Evolutionary conservation across 2,888 invertebrate genomes (phyloP).

Genomic region (Harpagoxenus sublaevis): DNA sequence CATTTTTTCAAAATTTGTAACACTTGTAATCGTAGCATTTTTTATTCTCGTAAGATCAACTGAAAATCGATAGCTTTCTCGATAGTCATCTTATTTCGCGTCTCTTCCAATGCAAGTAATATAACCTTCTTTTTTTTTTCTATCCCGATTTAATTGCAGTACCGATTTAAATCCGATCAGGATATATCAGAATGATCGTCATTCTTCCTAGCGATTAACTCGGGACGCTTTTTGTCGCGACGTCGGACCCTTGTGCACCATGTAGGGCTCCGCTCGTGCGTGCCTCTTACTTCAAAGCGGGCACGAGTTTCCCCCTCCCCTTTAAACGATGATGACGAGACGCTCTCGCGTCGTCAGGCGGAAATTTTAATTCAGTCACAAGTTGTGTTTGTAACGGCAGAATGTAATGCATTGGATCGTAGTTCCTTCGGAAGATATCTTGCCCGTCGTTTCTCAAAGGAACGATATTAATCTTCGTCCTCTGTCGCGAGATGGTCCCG

Average conservation of each 20-base stretch:
- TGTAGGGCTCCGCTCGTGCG: not conserved
- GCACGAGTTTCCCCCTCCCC: slow-evolving; percentile 10
- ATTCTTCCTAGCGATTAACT: slow-evolving; percentile 20
- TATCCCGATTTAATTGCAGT: slow-evolving; percentile 62
- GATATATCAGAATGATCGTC: slow-evolving; percentile 53
- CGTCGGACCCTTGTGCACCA: not conserved
- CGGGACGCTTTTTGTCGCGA: slow-evolving; percentile 49
- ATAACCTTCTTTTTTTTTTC: slow-evolving; percentile 60
- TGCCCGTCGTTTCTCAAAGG: slow-evolving; percentile 31
- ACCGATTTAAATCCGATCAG: slow-evolving; percentile 65
- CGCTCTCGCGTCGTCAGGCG: slow-evolving; percentile 36
- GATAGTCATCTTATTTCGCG: not conserved
- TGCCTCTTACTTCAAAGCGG: not conserved
- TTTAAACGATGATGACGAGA: slow-evolving; percentile 31
- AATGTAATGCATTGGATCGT: slow-evolving; percentile 33
- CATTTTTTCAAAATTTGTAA: not conserved
- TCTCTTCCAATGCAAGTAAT: slow-evolving; percentile 33
- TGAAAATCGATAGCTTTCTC: not conserved
- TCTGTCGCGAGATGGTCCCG: slow-evolving; percentile 20
- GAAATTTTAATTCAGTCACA: slow-evolving; percentile 47
- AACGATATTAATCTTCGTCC: slow-evolving; percentile 33
- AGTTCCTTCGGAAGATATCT: slow-evolving; percentile 29
- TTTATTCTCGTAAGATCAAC: not conserved
- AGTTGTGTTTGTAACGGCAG: slow-evolving; percentile 26
- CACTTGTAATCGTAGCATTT: not conserved